Percentiles rank a stretch among this genome's conserved stretches.
Evolutionary conservation across 2,888 invertebrate species (phyloP).

Genomic region (Cheilosia scutellata): DNA sequence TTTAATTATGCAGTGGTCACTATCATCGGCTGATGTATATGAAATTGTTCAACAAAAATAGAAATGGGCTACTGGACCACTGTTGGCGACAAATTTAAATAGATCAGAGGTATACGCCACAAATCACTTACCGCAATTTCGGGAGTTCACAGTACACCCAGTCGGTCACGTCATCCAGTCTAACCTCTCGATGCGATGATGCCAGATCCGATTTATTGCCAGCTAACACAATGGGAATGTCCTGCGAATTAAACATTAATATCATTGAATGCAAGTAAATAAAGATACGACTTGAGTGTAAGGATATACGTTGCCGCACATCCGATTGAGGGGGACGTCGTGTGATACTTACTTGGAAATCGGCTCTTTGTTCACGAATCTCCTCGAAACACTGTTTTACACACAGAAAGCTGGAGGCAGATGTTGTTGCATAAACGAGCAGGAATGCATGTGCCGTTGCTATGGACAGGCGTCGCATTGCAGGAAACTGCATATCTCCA

Average conservation of each 20-base stretch:
- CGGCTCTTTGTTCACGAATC: constrained; percentile 91
- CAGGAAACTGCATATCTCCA: constrained; percentile 95
- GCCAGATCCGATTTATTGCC: constrained; percentile 94
- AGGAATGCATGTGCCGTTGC: constrained; percentile 95
- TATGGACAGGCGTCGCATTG: constrained; percentile 94
- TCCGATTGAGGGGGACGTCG: constrained; percentile 26
- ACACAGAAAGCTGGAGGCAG: constrained; percentile 89
- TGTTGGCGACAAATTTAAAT: no score
- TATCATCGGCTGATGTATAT: no score
- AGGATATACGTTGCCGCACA: constrained; percentile 26
- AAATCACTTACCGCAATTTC: constrained; percentile 86
- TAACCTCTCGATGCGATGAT: constrained; percentile 88
- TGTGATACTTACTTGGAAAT: constrained; percentile 86
- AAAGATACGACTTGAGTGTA: constrained; percentile 1
- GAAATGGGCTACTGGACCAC: background rate
- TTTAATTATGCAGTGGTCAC: background rate
- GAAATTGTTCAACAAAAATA: background rate
- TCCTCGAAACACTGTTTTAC: constrained; percentile 92
- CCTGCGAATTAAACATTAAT: constrained; percentile 83
- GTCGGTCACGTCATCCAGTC: constrained; percentile 91
- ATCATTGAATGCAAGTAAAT: constrained; percentile 74
- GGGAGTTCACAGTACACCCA: constrained; percentile 92
- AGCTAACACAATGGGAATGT: constrained; percentile 93
- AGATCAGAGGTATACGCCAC: background rate
- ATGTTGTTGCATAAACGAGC: constrained; percentile 92